Conservation (phyloP, 2,888 invertebrate species). For the Hypena proboscidalis region DNA sequence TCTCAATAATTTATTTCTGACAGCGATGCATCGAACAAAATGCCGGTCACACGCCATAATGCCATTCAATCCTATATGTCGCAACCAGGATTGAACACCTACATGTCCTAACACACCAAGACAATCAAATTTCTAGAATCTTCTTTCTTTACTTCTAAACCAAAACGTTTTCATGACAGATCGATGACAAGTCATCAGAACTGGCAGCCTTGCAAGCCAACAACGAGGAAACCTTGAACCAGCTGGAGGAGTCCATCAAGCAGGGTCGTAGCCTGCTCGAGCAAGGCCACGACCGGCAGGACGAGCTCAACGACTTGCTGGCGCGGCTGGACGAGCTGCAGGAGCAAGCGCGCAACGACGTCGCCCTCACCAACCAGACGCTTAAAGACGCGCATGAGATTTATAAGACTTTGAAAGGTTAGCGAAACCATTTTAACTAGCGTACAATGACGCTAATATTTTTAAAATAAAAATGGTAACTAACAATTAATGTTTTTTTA, state of each 20-base stretch:
- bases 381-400: constrained; percentile 68
- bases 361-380: constrained; percentile 89
- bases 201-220: constrained; percentile 81
- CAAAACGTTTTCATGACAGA: constrained; percentile 76
- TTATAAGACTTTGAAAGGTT: constrained; percentile 56
- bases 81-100: too few species aligned
- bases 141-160: too few species aligned
- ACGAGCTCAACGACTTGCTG: constrained; percentile 91
- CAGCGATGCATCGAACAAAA: too few species aligned
- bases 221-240: constrained; percentile 84
- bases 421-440: too few species aligned
- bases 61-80: too few species aligned
- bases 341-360: constrained; percentile 92
- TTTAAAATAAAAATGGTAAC: too few species aligned
- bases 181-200: constrained; percentile 78
- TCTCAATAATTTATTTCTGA: too few species aligned
- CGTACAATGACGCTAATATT: too few species aligned
- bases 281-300: constrained; percentile 86
- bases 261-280: constrained; percentile 89
- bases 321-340: constrained; percentile 91
- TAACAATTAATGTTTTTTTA: too few species aligned
- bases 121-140: too few species aligned
- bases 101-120: neutral
- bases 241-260: constrained; percentile 87
- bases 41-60: too few species aligned